These are phyloP conservation scores for Chitala chitala DNA, from an alignment of 2,113 vertebrate species.

Conservation along the genomic window DNA sequence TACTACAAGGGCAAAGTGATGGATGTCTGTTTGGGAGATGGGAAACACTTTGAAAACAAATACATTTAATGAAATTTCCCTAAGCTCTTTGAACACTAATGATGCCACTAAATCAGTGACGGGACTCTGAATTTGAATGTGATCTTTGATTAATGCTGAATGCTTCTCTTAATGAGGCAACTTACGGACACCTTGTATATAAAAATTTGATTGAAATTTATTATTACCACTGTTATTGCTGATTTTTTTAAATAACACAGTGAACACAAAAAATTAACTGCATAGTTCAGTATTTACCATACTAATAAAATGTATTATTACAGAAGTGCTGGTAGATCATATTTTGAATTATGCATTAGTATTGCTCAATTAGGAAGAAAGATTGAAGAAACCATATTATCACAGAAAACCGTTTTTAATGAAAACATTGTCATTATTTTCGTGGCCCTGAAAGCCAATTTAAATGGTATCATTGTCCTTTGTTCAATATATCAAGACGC, in stretches of 20 bases:
- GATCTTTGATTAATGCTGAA: constrained; percentile 1
- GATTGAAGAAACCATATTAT: not conserved
- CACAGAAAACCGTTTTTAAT: no score
- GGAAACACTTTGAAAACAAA: constrained; percentile 16
- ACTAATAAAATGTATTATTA: not conserved
- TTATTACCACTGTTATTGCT: not conserved
- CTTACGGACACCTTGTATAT: constrained; percentile 10
- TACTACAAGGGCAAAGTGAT: constrained; percentile 14
- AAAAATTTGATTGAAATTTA: not conserved
- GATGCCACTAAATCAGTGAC: constrained; percentile 22
- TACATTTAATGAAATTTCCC: constrained; percentile 20
- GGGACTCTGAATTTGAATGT: not conserved
- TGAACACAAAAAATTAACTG: no score
- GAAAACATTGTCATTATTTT: not conserved
- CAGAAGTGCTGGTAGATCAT: not conserved
- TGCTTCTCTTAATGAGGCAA: constrained; percentile 13
- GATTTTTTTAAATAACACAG: no score
- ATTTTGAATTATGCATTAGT: not conserved
- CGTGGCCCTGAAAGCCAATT: not conserved
- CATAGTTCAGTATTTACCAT: no score
- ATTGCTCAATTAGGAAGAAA: not conserved
- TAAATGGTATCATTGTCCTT: not conserved
- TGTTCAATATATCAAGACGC: not conserved
- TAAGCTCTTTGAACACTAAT: constrained; percentile 20
- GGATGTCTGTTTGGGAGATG: constrained; percentile 13